phyloP scores from a whole-genome alignment of 1,140 invertebrate genomes.

The Aphelinus atriplicis region DNA sequence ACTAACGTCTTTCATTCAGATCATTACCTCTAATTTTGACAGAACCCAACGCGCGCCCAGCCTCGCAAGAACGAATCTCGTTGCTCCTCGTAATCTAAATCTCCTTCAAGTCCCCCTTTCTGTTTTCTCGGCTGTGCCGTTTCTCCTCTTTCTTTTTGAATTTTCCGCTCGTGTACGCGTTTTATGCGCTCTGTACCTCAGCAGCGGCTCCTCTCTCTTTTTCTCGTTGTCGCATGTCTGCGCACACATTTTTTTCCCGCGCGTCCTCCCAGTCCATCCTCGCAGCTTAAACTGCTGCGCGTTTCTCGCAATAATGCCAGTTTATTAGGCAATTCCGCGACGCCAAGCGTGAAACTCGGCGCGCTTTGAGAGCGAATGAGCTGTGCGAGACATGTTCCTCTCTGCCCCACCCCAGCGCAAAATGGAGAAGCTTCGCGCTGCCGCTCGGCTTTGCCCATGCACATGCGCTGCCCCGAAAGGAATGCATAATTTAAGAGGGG shows the following conservation, averaged over 20 bases:
- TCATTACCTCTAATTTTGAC: too few relatives aligned
- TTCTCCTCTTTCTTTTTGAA: too few relatives aligned
- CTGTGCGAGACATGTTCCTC: slow-evolving; percentile 8
- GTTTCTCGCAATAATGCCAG: slow-evolving; percentile 21
- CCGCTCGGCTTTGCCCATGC: neutral
- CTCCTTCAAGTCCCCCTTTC: too few relatives aligned
- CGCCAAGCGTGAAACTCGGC: slow-evolving; percentile 18
- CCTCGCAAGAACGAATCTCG: too few relatives aligned
- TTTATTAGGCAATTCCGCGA: slow-evolving; percentile 30
- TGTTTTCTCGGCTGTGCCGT: too few relatives aligned
- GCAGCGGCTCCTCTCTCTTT: too few relatives aligned
- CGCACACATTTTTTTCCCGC: neutral
- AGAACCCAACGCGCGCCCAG: too few relatives aligned
- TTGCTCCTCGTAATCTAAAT: too few relatives aligned
- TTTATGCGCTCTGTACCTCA: too few relatives aligned
- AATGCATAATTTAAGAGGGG: slow-evolving; percentile 14
- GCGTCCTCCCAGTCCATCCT: neutral
- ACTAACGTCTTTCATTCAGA: too few relatives aligned
- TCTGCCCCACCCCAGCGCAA: neutral
- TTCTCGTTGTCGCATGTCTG: too few relatives aligned
- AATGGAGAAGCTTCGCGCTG: neutral
- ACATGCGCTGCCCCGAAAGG: neutral
- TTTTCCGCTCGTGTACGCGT: too few relatives aligned
- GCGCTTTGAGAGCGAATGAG: slow-evolving; percentile 18
- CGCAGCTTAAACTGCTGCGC: neutral